Base-by-base conservation (phyloP, 1,140 invertebrate species). In the Cyrtorhinus lividipennis region DNA sequence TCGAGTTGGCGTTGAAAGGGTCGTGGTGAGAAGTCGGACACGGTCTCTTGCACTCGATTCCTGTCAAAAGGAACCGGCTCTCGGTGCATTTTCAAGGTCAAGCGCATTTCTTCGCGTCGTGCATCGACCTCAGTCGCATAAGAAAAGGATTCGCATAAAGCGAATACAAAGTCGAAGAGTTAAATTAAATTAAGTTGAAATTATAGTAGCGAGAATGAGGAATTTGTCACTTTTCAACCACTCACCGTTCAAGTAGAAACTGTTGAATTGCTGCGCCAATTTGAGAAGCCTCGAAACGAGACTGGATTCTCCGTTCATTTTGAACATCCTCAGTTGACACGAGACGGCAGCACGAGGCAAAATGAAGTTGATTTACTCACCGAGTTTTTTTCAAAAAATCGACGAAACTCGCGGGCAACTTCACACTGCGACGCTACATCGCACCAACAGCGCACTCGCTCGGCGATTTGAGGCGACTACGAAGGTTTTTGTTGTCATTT, bases 211-310 rank as follows among this genome's bases (percentile, higher is more conserved):
- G n/a, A n/a, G n/a, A n/a, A n/a, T n/a, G n/a, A n/a, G n/a, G n/a
- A n/a, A n/a, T n/a, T n/a, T n/a, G n/a, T n/a, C n/a, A n/a, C n/a
- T n/a, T n/a, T n/a, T n/a, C n/a, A n/a, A n/a, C n/a, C n/a, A n/a
- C 76, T 79, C 77, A 88, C 87, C 87, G 79, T 83, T 81, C 75
- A 89, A 74, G 75, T 88, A 89, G 75, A 90, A 90, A 78, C 85
- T 86, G 75, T 90, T 90, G 73, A 88, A 89, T 76, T 86, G 87
- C 72, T 85, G 81, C 53, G 87, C 86, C 70, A 89, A 78, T 76
- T 83, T 84, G 68, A 88, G 75, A 22, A 67, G 61, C n/a, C 66
- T 45, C 38, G 62, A 53, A 5, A 67, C 63, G 18, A 65, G 53
- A n/a, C 58, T 59, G 18, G 56, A 45, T 46, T 65, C 58, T 22